Conservation (phyloP, 1,140 invertebrate species). For the Parasteatoda tepidariorum region DNA sequence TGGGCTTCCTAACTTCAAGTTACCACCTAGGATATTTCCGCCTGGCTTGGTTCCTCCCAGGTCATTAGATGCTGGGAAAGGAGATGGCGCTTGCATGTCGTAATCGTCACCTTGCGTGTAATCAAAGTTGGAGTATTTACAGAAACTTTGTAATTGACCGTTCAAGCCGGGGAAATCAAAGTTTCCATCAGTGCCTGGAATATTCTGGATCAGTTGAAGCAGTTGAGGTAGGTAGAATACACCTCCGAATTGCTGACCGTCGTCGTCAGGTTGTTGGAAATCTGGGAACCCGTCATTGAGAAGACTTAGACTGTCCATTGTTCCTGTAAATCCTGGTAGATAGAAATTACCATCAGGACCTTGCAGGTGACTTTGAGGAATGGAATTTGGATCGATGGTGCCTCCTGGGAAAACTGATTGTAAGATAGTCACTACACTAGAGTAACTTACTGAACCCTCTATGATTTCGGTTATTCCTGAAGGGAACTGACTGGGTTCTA, state of each 20-base stretch:
- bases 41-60: neutral
- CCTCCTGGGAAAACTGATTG: constrained; percentile 5
- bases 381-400: neutral
- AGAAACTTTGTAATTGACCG: neutral
- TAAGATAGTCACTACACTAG: neutral
- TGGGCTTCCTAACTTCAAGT: neutral
- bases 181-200: neutral
- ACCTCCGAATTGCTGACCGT: neutral
- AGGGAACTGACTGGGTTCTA: neutral
- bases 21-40: neutral
- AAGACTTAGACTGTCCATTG: neutral
- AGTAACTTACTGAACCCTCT: neutral
- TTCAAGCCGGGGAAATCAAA: constrained; percentile 12
- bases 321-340: neutral
- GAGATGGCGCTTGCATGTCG: neutral
- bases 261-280: neutral
- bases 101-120: neutral
- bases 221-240: constrained; percentile 11
- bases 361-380: neutral
- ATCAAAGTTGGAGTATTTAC: neutral
- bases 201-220: neutral
- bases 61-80: neutral
- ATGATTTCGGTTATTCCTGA: neutral
- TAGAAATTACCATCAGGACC: neutral
- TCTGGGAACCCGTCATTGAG: neutral